Evolutionary conservation across 1,140 invertebrate genomes (phyloP).

Genomic region (Psix sp.): DNA sequence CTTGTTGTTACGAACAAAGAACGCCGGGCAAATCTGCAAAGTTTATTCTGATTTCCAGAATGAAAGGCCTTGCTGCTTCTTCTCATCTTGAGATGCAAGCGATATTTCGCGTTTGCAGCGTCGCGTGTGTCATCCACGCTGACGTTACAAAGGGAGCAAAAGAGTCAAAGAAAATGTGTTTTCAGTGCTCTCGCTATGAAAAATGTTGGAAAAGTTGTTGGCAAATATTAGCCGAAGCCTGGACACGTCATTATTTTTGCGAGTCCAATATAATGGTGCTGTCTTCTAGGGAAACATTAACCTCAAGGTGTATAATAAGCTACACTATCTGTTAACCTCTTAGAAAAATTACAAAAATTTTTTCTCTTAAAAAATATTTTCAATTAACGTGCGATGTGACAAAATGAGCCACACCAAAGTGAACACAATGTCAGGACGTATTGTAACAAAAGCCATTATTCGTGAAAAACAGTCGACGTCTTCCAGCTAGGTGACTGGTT

Average conservation of each 20-base stretch:
- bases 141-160: constrained; percentile 26
- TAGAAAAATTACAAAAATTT: too few species aligned
- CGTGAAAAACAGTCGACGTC: too few species aligned
- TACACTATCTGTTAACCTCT: too few species aligned
- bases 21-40: constrained; percentile 37
- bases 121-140: constrained; percentile 35
- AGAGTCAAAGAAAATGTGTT: constrained; percentile 33
- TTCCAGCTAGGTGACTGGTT: too few species aligned
- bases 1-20: constrained; percentile 41
- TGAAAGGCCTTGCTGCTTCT: constrained; percentile 37
- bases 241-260: constrained; percentile 74
- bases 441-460: too few species aligned
- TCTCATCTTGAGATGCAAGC: constrained; percentile 43
- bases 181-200: constrained; percentile 34
- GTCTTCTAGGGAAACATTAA: too few species aligned
- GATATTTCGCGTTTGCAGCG: constrained; percentile 41
- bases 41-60: constrained; percentile 51
- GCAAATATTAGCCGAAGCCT: constrained; percentile 75
- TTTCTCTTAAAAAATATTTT: too few species aligned
- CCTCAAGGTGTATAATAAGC: too few species aligned
- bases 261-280: too few species aligned
- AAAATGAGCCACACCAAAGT: too few species aligned
- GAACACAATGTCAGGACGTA: too few species aligned
- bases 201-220: constrained; percentile 67
- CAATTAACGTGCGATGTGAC: too few species aligned